phyloP scores from a whole-genome alignment of 2,113 vertebrate genomes.

The Pseudopodoces humilis region DNA sequence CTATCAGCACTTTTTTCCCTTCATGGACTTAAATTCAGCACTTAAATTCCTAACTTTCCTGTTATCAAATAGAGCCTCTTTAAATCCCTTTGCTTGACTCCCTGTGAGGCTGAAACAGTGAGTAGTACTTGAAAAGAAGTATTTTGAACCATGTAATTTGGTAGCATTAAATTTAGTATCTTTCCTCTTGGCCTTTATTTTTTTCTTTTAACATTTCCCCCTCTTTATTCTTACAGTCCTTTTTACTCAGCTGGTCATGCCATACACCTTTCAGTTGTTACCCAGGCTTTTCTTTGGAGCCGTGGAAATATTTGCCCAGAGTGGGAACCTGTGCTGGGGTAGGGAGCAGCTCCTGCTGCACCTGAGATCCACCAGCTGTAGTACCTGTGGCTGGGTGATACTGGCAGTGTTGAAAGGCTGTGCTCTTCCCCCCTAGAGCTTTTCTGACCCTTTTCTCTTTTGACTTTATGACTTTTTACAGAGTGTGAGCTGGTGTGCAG shows the following conservation, averaged over 20 bases:
- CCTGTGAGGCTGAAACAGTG: background rate
- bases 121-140: background rate
- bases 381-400: background rate
- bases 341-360: background rate
- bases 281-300: background rate
- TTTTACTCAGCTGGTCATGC: background rate
- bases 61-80: background rate
- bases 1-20: background rate
- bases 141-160: background rate
- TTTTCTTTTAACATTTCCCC: background rate
- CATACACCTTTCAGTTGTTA: background rate
- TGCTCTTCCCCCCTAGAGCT: background rate
- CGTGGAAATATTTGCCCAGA: background rate
- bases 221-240: background rate
- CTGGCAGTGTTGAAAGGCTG: background rate
- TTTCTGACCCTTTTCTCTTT: background rate
- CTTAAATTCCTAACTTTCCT: background rate
- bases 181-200: background rate
- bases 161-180: background rate
- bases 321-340: background rate
- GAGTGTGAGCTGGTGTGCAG: rapidly evolving
- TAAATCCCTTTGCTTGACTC: background rate
- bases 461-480: background rate
- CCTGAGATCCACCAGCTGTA: background rate
- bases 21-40: background rate